Evolutionary conservation across 2,888 invertebrate species (phyloP).

Genomic region (Plebejus argus): DNA sequence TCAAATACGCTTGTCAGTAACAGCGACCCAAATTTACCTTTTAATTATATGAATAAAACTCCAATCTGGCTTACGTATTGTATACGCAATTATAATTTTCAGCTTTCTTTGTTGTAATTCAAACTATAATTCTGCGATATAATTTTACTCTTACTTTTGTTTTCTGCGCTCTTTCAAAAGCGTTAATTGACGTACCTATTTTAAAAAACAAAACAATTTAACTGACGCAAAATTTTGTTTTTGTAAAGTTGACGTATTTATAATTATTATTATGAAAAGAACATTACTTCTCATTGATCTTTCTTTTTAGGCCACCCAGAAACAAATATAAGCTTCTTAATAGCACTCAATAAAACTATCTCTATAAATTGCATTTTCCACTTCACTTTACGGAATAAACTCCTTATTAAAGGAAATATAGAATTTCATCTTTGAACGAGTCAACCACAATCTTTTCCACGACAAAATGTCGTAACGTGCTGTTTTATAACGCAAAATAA

Average conservation of each 20-base stretch:
- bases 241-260: background rate
- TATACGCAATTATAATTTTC: conserved; percentile 16
- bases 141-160: background rate
- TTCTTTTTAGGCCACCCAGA: background rate
- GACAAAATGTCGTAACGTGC: conserved; percentile 61
- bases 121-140: conserved; percentile 10
- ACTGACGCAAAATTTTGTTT: background rate
- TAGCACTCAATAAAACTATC: background rate
- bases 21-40: conserved; percentile 29
- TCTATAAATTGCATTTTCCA: background rate
- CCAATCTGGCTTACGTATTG: conserved; percentile 15
- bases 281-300: no score
- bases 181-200: background rate
- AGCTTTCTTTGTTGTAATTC: conserved; percentile 20
- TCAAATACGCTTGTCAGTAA: conserved; percentile 27
- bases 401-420: conserved; percentile 34
- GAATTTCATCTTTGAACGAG: conserved; percentile 42
- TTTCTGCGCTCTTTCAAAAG: background rate
- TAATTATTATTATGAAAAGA: no score
- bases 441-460: conserved; percentile 55
- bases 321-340: background rate
- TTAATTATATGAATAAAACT: conserved; percentile 27
- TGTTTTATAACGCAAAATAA: conserved; percentile 67
- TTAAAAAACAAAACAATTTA: background rate
- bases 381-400: background rate